phyloP scores from a whole-genome alignment of 2,797 vertebrate genomes.

The Gobionotothen gibberifrons region DNA sequence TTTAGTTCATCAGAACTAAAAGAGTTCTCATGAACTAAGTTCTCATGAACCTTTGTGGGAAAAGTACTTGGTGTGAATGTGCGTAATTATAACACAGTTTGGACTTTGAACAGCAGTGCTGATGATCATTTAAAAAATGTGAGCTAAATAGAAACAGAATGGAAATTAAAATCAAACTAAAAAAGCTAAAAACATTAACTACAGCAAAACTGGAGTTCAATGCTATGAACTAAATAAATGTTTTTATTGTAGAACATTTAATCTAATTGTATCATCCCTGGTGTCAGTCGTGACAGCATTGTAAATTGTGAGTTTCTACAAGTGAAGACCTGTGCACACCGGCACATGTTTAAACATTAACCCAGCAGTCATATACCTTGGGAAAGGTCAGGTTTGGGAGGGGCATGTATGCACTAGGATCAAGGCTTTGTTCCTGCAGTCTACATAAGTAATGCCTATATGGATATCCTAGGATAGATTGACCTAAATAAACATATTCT shows the following conservation, averaged over 20 bases:
- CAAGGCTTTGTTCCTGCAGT: not conserved
- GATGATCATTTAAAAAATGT: not conserved
- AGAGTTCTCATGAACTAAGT: no score
- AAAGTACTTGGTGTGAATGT: no score
- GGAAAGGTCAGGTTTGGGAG: not conserved
- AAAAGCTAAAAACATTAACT: not conserved
- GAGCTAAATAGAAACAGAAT: not conserved
- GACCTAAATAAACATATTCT: not conserved
- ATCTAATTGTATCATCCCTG: no score
- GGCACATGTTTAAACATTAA: conserved; percentile 32
- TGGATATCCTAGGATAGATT: not conserved
- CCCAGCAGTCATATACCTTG: not conserved
- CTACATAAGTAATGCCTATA: not conserved
- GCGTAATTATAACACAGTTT: not conserved
- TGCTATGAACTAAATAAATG: not conserved
- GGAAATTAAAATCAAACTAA: no score
- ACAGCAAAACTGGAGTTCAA: not conserved
- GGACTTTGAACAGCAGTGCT: not conserved
- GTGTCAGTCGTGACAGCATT: conserved; percentile 27
- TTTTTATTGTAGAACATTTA: no score
- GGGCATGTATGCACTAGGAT: not conserved
- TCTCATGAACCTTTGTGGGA: no score
- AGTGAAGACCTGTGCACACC: conserved; percentile 15
- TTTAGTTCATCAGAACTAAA: no score
- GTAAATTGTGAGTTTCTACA: conserved; percentile 27